Conservation (phyloP, 2,888 invertebrate species). For the Heliconius cydno region DNA sequence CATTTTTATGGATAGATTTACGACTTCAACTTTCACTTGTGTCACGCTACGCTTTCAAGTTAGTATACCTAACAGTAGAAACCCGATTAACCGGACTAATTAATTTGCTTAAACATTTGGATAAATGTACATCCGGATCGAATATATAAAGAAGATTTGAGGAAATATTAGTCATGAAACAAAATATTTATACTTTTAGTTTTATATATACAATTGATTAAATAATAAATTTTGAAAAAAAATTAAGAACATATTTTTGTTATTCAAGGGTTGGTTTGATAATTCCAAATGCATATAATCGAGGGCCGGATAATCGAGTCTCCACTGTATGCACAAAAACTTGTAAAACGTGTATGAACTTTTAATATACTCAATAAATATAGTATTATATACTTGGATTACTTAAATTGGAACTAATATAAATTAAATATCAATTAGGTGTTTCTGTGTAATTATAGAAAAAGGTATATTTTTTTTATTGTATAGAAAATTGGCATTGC, state of each 20-base stretch:
- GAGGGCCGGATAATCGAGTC: background rate
- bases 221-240: too few species aligned
- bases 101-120: too few species aligned
- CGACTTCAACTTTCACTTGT: slow-evolving; percentile 13
- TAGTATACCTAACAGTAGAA: background rate
- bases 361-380: background rate
- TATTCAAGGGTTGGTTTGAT: too few species aligned
- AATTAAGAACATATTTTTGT: too few species aligned
- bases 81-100: background rate
- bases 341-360: background rate
- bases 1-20: slow-evolving; percentile 3
- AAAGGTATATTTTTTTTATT: background rate
- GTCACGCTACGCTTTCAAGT: background rate
- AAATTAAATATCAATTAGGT: background rate
- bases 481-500: background rate
- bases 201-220: too few species aligned
- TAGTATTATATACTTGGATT: background rate
- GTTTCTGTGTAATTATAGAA: slow-evolving; percentile 1
- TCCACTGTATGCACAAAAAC: background rate
- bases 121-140: too few species aligned
- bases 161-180: too few species aligned
- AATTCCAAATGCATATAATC: background rate
- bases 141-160: too few species aligned
- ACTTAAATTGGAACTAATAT: background rate
- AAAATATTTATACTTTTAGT: too few species aligned